Evolutionary conservation across 1,140 invertebrate species (phyloP).

Genomic region (Pseudobourletiella spinata): DNA sequence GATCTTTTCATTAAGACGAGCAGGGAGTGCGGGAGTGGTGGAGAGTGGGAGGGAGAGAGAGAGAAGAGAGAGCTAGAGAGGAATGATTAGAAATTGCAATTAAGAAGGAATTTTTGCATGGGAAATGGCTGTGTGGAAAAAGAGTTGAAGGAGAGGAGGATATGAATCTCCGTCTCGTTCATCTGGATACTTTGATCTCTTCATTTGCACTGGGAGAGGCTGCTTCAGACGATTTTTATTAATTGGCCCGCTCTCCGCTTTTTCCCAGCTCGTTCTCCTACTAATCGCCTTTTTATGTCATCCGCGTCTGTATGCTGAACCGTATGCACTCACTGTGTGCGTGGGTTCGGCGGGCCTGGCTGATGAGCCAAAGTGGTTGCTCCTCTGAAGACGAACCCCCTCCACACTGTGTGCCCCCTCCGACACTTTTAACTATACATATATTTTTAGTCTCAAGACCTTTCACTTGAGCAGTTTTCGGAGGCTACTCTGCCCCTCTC

Average conservation of each 20-base stretch:
- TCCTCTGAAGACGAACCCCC: too few species aligned
- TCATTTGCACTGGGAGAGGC: slow-evolving; percentile 25
- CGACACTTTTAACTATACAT: too few species aligned
- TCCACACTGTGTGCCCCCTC: too few species aligned
- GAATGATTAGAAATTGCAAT: slow-evolving; percentile 32
- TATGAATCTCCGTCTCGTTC: slow-evolving; percentile 20
- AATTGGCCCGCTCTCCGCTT: slow-evolving; percentile 26
- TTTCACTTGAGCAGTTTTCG: too few species aligned
- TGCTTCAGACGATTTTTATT: slow-evolving; percentile 27
- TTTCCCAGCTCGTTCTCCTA: slow-evolving; percentile 12
- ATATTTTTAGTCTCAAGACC: too few species aligned
- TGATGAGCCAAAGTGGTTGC: too few species aligned
- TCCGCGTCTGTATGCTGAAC: background rate
- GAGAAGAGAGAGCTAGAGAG: background rate
- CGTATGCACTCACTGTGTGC: background rate
- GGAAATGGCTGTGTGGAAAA: background rate
- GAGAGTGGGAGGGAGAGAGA: too few species aligned
- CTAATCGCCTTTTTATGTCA: slow-evolving; percentile 33
- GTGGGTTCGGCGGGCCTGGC: too few species aligned
- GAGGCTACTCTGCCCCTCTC: too few species aligned
- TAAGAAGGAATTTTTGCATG: slow-evolving; percentile 32
- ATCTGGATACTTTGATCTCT: slow-evolving; percentile 24
- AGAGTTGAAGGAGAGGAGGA: background rate
- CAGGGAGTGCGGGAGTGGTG: too few species aligned
- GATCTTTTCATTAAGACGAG: slow-evolving; percentile 24